Conservation (phyloP, 1,140 invertebrate species). For the Drosophila sechellia region DNA sequence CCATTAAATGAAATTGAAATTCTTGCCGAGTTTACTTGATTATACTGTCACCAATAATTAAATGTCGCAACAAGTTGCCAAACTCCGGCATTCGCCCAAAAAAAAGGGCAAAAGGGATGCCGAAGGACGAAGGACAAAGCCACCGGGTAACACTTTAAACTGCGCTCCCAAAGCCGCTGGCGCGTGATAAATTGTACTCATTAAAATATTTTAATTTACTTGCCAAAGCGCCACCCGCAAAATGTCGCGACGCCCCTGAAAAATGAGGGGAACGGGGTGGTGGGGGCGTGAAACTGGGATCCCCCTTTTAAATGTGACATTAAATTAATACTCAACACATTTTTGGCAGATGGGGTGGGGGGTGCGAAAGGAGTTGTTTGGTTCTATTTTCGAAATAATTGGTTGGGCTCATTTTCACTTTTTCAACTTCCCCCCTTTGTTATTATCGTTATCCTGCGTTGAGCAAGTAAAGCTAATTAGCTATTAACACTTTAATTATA, state of each 20-base stretch:
- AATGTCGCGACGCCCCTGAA: conserved; percentile 22
- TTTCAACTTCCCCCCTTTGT: not conserved
- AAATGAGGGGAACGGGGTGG: not conserved
- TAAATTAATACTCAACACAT: conserved; percentile 73
- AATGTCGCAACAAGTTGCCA: conserved; percentile 82
- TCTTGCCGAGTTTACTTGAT: conserved; percentile 83
- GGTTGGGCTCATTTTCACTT: conserved; percentile 32
- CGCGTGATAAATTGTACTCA: conserved; percentile 81
- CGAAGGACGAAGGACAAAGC: conserved; percentile 19
- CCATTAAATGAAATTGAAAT: conserved; percentile 83
- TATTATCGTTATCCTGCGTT: not conserved
- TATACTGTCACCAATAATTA: conserved; percentile 83
- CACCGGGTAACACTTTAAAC: conserved; percentile 44
- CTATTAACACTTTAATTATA: not conserved
- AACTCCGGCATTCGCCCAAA: conserved; percentile 15
- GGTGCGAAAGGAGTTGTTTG: conserved; percentile 27
- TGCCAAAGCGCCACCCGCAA: conserved; percentile 56
- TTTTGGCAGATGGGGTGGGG: conserved; percentile 26
- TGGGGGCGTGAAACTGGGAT: not conserved
- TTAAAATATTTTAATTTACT: conserved; percentile 84
- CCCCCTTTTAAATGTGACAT: conserved; percentile 55
- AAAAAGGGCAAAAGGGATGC: not conserved
- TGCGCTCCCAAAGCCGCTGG: conserved; percentile 39
- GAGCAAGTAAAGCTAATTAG: conserved; percentile 24
- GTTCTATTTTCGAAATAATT: conserved; percentile 60